phyloP scores from a whole-genome alignment of 64 coral and sea anemone genomes.

The Montipora foliosa region DNA sequence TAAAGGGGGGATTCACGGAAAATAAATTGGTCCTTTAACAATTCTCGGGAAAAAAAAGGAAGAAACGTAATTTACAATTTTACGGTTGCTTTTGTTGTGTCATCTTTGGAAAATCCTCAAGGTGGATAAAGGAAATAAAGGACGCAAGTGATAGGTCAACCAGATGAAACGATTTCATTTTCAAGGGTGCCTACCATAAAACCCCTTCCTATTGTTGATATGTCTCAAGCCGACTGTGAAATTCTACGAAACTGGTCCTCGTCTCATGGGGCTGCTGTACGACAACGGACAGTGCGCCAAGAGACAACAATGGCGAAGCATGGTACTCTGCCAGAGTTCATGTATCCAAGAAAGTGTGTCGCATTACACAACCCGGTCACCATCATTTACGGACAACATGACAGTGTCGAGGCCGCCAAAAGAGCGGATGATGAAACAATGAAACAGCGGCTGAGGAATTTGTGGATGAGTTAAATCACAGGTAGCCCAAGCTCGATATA shows the following conservation, averaged over 20 bases:
- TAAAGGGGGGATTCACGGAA: too few relatives aligned
- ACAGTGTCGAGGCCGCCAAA: background rate
- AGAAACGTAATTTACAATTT: too few relatives aligned
- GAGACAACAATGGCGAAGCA: constrained; percentile 60
- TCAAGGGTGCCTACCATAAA: constrained; percentile 15
- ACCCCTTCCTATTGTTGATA: constrained; percentile 27
- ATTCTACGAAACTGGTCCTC: constrained; percentile 26
- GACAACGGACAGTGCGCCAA: constrained; percentile 48
- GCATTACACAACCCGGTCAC: background rate
- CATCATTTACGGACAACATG: background rate
- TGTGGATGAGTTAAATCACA: too few relatives aligned
- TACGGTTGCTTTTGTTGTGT: too few relatives aligned
- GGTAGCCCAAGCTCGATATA: too few relatives aligned
- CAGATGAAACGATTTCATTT: constrained; percentile 10
- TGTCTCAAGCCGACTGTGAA: constrained; percentile 17
- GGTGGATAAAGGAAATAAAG: too few relatives aligned
- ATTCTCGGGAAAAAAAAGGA: too few relatives aligned
- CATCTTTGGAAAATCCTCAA: too few relatives aligned
- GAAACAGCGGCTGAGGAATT: too few relatives aligned
- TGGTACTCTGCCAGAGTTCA: constrained; percentile 44
- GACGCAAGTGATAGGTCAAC: background rate
- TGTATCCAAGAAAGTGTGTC: constrained; percentile 28
- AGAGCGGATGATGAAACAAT: too few relatives aligned
- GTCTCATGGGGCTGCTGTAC: constrained; percentile 49
- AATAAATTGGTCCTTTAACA: too few relatives aligned